These are phyloP conservation scores for Drosophila colorata DNA, from an alignment of 2,888 invertebrate species.

Conservation along the genomic window DNA sequence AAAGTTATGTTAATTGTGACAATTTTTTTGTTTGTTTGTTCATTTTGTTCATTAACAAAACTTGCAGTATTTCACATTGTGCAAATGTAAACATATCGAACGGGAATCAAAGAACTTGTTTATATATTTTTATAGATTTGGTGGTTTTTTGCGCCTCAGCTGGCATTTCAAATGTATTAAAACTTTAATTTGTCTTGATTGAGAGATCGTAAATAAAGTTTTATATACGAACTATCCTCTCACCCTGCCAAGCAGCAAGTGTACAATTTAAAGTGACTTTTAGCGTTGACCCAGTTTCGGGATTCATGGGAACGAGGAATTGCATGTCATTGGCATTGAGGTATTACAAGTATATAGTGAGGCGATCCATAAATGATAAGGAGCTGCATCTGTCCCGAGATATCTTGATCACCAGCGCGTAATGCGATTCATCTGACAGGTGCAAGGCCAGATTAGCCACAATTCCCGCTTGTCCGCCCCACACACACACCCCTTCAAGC, in stretches of 20 bases:
- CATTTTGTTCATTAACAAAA: no score
- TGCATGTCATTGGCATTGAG: conserved; percentile 40
- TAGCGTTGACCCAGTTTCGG: conserved; percentile 53
- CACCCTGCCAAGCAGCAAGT: conserved; percentile 22
- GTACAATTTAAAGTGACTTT: conserved; percentile 29
- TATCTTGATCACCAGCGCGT: conserved; percentile 25
- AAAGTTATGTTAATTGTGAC: no score
- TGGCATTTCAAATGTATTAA: conserved; percentile 28
- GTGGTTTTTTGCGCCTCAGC: neutral
- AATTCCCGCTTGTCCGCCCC: conserved; percentile 5
- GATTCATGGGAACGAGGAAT: conserved; percentile 29
- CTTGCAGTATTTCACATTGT: no score
- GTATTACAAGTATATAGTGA: conserved; percentile 14
- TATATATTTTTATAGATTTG: no score
- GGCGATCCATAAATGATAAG: conserved; percentile 41
- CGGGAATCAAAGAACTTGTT: no score
- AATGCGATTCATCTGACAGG: conserved; percentile 37
- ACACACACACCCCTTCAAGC: neutral
- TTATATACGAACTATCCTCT: conserved; percentile 20
- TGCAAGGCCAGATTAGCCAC: conserved; percentile 30
- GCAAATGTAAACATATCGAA: no score
- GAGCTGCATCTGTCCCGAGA: conserved; percentile 27
- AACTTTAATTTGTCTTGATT: conserved; percentile 13
- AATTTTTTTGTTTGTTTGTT: no score
- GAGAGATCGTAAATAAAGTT: conserved; percentile 24